Percentiles rank a stretch among this genome's conserved stretches.
phyloP scores from a whole-genome alignment of 1,140 invertebrate species.

The Camponotus pennsylvanicus region DNA sequence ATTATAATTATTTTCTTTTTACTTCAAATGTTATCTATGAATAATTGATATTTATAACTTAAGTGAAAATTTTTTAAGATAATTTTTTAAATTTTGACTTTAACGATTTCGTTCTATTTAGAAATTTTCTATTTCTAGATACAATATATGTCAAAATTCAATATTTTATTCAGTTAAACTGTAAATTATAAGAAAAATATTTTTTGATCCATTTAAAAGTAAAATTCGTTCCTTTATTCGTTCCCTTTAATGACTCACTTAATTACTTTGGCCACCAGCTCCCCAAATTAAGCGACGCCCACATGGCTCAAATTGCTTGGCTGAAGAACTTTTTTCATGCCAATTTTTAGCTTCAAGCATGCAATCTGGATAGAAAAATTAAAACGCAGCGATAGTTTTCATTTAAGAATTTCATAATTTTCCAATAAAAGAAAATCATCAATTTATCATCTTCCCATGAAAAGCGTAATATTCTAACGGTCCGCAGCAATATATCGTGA shows the following conservation, averaged over 20 bases:
- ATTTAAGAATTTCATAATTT: constrained; percentile 4
- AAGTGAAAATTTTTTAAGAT: too few species aligned
- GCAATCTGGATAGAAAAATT: neutral
- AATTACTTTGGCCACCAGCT: neutral
- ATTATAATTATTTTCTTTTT: too few species aligned
- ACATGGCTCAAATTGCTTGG: neutral
- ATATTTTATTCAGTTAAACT: neutral
- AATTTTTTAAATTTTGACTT: too few species aligned
- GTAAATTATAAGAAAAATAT: neutral
- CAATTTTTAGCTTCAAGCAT: constrained; percentile 2
- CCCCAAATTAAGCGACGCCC: neutral
- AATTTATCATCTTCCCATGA: constrained; percentile 4
- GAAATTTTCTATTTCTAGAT: too few species aligned
- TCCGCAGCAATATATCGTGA: neutral
- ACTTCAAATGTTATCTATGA: too few species aligned
- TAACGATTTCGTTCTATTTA: too few species aligned
- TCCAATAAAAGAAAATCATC: neutral
- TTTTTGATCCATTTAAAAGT: neutral
- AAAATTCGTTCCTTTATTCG: neutral
- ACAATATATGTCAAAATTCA: neutral
- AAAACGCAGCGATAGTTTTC: neutral
- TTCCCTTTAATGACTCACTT: neutral
- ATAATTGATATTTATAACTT: too few species aligned
- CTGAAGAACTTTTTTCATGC: neutral
- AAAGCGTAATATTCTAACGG: neutral